A percentile compares a stretch with the other conserved stretches of the same genome.
Evolutionary conservation across 2,113 vertebrate species (phyloP).

Genomic region (Onychorhynchus coronatus): DNA sequence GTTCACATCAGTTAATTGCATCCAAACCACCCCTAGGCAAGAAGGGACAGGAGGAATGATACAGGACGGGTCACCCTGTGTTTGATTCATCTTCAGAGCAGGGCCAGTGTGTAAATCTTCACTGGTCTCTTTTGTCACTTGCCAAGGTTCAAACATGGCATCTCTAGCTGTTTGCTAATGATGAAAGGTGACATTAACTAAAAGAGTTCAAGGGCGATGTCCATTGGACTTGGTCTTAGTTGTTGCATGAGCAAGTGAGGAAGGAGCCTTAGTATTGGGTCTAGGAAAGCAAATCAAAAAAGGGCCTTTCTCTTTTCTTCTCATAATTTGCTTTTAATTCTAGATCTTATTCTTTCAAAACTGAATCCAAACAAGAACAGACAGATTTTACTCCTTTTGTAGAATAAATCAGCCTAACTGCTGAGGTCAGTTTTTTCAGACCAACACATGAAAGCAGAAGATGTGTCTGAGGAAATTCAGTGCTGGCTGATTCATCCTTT

Average conservation of each 20-base stretch:
- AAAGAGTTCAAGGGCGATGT: background rate
- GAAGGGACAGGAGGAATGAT: background rate
- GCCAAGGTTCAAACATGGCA: background rate
- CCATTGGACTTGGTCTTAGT: background rate
- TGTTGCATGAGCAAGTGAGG: background rate
- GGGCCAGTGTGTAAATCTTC: background rate
- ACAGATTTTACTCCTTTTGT: background rate
- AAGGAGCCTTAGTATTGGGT: background rate
- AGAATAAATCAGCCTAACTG: background rate
- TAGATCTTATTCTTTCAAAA: background rate
- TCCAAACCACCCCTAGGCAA: background rate
- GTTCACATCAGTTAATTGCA: background rate
- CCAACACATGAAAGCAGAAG: background rate
- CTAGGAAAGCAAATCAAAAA: background rate
- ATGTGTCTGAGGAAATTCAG: background rate
- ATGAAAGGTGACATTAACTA: background rate
- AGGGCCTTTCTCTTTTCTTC: background rate
- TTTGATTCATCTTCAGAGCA: background rate
- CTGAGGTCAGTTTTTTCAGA: slow-evolving; percentile 20
- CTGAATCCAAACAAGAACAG: background rate
- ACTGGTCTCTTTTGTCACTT: background rate
- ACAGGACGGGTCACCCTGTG: background rate
- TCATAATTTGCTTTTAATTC: background rate
- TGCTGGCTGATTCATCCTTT: background rate
- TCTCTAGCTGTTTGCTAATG: background rate